Percentiles rank a stretch among this genome's conserved stretches.
phyloP scores from a whole-genome alignment of 1,140 invertebrate species.

The Drosophila fuyamai region DNA sequence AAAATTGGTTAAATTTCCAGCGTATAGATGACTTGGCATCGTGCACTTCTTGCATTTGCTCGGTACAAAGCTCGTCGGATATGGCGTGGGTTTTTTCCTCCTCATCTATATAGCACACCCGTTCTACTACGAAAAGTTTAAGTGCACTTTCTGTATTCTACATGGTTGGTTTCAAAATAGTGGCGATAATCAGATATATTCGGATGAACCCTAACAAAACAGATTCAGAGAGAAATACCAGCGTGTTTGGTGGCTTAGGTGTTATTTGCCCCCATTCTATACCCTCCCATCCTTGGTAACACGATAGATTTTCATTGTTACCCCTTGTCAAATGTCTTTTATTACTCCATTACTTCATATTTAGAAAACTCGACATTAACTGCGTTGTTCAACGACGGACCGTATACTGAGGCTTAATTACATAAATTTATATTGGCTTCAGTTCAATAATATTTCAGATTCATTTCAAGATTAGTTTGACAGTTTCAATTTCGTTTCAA shows the following conservation, averaged over 20 bases:
- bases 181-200: background rate
- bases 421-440: too few species aligned
- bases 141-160: background rate
- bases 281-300: background rate
- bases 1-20: background rate
- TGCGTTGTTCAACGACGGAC: background rate
- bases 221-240: background rate
- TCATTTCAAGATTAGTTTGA: background rate
- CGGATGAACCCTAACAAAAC: background rate
- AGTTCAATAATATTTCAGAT: background rate
- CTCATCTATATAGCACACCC: background rate
- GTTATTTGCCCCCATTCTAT: conserved; percentile 1
- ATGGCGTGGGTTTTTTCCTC: background rate
- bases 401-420: too few species aligned
- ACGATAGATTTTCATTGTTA: background rate
- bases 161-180: background rate
- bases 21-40: background rate
- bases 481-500: background rate
- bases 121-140: background rate
- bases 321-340: background rate
- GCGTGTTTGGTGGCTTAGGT: conserved; percentile 3
- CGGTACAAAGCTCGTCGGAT: background rate
- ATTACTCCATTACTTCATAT: background rate
- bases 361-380: background rate
- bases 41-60: background rate